Evolutionary conservation across 37 sponge, comb jelly and placozoan genomes (phyloP), one percentile per base, ranked within the genome.

Genomic region (Cliona cf. orientalis): DNA sequence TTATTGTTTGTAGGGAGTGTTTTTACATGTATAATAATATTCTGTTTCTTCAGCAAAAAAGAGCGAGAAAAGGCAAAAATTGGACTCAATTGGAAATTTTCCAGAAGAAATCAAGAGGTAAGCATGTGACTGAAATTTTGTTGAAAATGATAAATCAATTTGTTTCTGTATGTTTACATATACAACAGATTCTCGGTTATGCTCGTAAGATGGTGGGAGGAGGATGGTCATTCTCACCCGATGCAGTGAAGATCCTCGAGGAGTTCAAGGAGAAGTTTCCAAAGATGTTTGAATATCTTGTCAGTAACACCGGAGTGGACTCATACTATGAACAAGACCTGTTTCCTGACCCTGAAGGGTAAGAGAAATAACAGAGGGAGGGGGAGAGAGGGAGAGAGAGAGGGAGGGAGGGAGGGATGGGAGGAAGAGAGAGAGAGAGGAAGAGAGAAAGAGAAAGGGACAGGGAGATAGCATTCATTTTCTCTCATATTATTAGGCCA

Each of bases 21-120:
- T 62, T 25, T 62, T 7, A 62, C 21, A 25, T 62, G 65, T 26
- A 2, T 39, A 26, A 28, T 31, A 11, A 42, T 65, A 14, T 81
- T 49, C 17, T 14, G 12, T 42, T 45, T 46, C 38, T 78, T 21
- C 58, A 89, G 88, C 65, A 38, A 62, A 7, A 84, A 71, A 31
- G 86, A 85, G 41, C 75, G 85, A 39, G 80, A 84, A 34, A 89
- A 70, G 68, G 25, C 90, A 1, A 89, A 86, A 57, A 80, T 97
- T 79, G 95, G 98, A 31, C 76, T 97, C 23, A 87, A 87, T 57
- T 65, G 92, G 65, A 97, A 97, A 87, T 88, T 85, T 62, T 49
- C 95, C 19, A 80, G 73, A 55, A 82, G 84, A 43, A 95, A 95
- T 26, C 59, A 76, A 46, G 94, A 94, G 79, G 88, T 87, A 36